A percentile compares a stretch with the other conserved stretches of the same genome.
These are phyloP conservation scores for Mustela nigripes DNA, from an alignment of 2,113 vertebrate genomes.

Conservation along the genomic window DNA sequence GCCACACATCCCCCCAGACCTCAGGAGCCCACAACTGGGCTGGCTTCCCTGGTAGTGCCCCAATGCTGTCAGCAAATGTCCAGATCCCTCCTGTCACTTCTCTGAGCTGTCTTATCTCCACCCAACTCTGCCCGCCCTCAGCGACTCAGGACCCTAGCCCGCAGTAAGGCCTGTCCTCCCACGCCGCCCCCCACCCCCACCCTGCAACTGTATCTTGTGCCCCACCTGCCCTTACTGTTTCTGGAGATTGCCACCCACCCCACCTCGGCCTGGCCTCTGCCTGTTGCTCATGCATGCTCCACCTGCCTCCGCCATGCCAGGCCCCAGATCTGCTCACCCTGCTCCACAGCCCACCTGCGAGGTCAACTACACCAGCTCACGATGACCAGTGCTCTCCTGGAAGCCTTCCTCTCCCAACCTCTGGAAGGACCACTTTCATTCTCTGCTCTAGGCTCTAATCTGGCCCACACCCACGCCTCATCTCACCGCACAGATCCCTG, in stretches of 20 bases:
- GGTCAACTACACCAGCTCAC: rapidly evolving
- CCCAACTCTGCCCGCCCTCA: neutral
- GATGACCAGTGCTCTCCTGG: neutral
- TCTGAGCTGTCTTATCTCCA: neutral
- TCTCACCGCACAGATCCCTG: neutral
- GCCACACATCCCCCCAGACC: rapidly evolving
- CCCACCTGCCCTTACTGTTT: neutral
- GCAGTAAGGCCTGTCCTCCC: neutral
- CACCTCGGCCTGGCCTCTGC: neutral
- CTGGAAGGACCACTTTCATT: too few relatives aligned
- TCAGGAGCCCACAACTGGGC: neutral
- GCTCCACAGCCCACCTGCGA: neutral
- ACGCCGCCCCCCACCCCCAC: neutral
- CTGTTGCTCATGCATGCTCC: neutral
- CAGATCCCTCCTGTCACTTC: rapidly evolving
- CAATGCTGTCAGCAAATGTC: neutral
- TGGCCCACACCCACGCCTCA: neutral
- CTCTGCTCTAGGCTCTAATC: neutral
- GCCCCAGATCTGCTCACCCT: too few relatives aligned
- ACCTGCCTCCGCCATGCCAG: neutral
- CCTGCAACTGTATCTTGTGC: neutral
- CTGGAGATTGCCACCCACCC: neutral
- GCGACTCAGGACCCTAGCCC: rapidly evolving
- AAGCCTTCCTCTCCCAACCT: neutral
- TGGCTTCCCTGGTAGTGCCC: too few relatives aligned